These are phyloP conservation scores for Uropetala carovei DNA, from an alignment of 2,888 invertebrate species.

Conservation along the genomic window DNA sequence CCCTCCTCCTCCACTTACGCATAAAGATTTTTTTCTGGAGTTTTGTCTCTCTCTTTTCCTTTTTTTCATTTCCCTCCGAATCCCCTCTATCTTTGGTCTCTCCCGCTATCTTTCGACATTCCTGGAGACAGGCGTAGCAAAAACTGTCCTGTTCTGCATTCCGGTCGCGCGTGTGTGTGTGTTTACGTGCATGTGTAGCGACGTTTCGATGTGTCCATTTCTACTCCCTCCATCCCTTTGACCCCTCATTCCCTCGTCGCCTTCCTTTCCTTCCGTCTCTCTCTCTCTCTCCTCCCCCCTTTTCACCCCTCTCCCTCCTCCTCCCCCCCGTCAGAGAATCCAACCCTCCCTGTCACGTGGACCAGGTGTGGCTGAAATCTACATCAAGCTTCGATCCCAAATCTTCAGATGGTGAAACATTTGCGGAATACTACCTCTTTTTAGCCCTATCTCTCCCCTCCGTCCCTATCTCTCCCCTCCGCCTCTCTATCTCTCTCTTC, in stretches of 20 bases:
- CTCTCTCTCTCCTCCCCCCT: not conserved
- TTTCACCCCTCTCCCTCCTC: not conserved
- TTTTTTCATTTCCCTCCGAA: not conserved
- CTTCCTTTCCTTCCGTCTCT: not conserved
- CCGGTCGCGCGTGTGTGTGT: not conserved
- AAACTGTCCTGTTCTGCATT: conserved; percentile 4
- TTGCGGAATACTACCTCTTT: too few relatives aligned
- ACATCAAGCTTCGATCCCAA: too few relatives aligned
- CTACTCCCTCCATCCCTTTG: too few relatives aligned
- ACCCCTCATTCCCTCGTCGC: too few relatives aligned
- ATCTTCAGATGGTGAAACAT: too few relatives aligned
- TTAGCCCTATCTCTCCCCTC: not conserved
- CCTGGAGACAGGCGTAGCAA: not conserved
- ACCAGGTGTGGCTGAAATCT: too few relatives aligned
- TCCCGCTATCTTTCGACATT: not conserved
- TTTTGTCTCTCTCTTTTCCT: not conserved
- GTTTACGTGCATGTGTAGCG: not conserved
- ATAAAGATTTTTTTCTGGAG: conserved; percentile 7
- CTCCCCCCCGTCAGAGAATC: not conserved
- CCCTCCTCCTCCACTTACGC: not conserved
- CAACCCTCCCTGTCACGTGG: too few relatives aligned
- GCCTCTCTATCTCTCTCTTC: not conserved
- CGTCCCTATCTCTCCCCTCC: not conserved
- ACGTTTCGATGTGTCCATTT: not conserved
- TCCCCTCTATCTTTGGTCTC: not conserved